phyloP scores from a whole-genome alignment of 1,140 invertebrate species.

The Euglossa dilemma region DNA sequence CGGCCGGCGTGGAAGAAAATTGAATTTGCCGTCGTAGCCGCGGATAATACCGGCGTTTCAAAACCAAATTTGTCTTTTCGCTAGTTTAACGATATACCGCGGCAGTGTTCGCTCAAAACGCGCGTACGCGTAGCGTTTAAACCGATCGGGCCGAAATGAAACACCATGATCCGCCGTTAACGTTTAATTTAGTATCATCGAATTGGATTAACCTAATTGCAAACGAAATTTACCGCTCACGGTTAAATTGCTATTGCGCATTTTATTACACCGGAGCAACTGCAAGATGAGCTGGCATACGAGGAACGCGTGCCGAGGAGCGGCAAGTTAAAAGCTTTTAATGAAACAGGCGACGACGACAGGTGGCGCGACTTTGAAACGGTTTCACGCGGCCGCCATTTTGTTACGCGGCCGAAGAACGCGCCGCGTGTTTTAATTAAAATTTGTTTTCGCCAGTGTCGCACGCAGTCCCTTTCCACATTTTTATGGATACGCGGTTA shows the following conservation, averaged over 20 bases:
- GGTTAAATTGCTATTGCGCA: not conserved
- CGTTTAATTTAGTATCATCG: conserved; percentile 25
- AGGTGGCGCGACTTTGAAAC: not conserved
- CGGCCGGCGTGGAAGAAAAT: not conserved
- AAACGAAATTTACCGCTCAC: conserved; percentile 11
- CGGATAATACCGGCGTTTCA: not conserved
- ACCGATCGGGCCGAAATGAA: conserved; percentile 9
- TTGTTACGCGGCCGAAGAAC: not conserved
- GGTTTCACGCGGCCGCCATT: not conserved
- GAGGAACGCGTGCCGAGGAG: too few species aligned
- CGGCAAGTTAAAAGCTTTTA: not conserved
- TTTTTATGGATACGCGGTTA: not conserved
- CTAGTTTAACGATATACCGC: conserved; percentile 2
- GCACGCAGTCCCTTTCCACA: not conserved
- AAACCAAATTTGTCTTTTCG: conserved; percentile 11
- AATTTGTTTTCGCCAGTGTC: not conserved
- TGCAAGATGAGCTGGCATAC: not conserved
- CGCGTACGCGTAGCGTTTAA: not conserved
- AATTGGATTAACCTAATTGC: conserved; percentile 15
- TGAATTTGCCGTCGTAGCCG: not conserved
- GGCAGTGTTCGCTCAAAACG: not conserved
- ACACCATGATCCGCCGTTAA: conserved; percentile 18
- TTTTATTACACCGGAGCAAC: conserved; percentile 6
- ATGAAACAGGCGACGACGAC: conserved; percentile 1
- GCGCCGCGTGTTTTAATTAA: not conserved